Base-by-base conservation (phyloP, 2,888 invertebrate species). In the Himalopsyche tibetana region DNA sequence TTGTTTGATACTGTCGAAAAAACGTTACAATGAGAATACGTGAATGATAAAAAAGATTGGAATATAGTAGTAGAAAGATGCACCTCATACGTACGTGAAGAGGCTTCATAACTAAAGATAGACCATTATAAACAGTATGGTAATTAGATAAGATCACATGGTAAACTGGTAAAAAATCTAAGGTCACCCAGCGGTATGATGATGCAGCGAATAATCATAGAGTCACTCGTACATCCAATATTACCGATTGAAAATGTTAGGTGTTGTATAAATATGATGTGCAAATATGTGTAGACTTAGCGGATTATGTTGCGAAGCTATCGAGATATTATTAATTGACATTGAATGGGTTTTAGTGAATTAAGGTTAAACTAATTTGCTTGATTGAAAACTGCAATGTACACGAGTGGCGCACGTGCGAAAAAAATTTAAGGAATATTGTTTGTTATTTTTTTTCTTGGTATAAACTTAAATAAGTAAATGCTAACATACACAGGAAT, bases 311-410 rank as follows among this genome's bases (percentile, higher is more conserved):
- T 15, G 74, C 19, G 36, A 36, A 74, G 36, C 74, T 36, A 74
- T 74, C 74, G 74, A 74, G 74, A 74, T 74, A 74, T 36, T 38
- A 74, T 74, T 74, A 74, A 38, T 36, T 74, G 74, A 74, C 74
- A 74, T 74, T 74, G 74, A 74, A 74, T 38, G 36, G 15, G 38
- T 74, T 74, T 74, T 74, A 74, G 38, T 36, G 38, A 74, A 28
- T 15, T 38, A 74, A 74, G 74, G 74, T 36, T 74, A 38, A 36
- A 38, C 74, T 74, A 74, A 74, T 74, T 74, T 36, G 38, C 74
- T 74, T 74, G 11, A 74, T 74, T 74, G 36, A 74, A 74, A 74
- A 28, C 74, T 74, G 74, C 74, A 74, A 38, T 74, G 74, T 15
- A 12, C 15, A 12, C 28, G 74, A 74, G 74, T 38, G 74, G 36